Conservation (phyloP, 2,797 vertebrate species). For the Rhinatrema bivittatum region DNA sequence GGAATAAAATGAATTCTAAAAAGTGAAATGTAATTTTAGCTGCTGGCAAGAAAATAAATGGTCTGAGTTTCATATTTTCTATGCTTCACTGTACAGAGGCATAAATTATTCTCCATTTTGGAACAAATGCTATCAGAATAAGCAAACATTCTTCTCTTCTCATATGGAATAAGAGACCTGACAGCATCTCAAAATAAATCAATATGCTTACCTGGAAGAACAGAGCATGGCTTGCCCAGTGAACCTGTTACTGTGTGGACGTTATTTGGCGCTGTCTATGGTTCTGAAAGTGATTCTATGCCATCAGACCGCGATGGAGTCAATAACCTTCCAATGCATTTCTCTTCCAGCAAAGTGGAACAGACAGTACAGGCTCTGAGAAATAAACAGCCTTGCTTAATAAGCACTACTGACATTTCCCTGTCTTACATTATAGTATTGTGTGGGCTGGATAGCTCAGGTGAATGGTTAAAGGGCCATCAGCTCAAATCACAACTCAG, state of each 20-base stretch:
- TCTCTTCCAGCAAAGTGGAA: not conserved
- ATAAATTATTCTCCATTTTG: too few relatives aligned
- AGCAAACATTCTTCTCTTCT: too few relatives aligned
- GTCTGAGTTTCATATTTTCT: too few relatives aligned
- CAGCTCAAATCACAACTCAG: too few relatives aligned
- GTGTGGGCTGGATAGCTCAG: too few relatives aligned
- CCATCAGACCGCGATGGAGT: not conserved
- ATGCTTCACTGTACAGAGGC: too few relatives aligned
- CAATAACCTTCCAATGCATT: slow-evolving; percentile 18
- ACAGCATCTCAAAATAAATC: slow-evolving; percentile 2
- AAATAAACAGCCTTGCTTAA: slow-evolving; percentile 17
- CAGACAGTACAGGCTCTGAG: not conserved
- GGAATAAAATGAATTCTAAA: too few relatives aligned
- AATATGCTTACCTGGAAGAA: not conserved
- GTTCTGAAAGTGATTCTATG: slow-evolving; percentile 24
- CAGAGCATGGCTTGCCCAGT: not conserved
- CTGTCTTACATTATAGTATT: not conserved
- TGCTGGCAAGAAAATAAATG: too few relatives aligned
- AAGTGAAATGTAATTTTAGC: too few relatives aligned
- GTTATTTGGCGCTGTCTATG: not conserved
- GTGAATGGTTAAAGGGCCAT: too few relatives aligned
- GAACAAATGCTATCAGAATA: too few relatives aligned
- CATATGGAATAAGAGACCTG: not conserved
- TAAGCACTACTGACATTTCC: slow-evolving; percentile 19
- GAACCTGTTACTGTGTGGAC: too few relatives aligned